A percentile compares a stretch with the other conserved stretches of the same genome.
phyloP scores from a whole-genome alignment of 37 sponge, comb jelly and placozoan genomes.

The Axinella damicornis region DNA sequence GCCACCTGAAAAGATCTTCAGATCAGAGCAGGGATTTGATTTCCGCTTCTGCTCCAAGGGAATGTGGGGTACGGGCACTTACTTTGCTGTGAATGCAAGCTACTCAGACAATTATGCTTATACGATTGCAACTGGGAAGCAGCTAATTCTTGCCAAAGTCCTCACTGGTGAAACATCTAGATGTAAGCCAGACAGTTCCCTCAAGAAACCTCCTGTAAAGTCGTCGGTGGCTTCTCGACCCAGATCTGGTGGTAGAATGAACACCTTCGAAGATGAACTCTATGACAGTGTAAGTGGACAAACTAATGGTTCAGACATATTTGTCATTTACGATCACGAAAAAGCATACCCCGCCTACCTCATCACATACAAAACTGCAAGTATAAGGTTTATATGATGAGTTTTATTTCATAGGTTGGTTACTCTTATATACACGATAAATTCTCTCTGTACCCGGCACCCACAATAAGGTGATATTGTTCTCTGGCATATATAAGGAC shows the following conservation, averaged over 20 bases:
- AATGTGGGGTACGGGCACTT: constrained; percentile 75
- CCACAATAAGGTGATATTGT: too few relatives aligned
- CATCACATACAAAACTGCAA: constrained; percentile 60
- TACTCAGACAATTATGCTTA: constrained; percentile 67
- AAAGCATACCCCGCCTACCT: constrained; percentile 84
- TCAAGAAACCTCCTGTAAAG: constrained; percentile 37
- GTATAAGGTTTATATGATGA: not conserved
- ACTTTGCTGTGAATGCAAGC: constrained; percentile 84
- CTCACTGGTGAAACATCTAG: constrained; percentile 45
- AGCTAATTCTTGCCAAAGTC: constrained; percentile 62
- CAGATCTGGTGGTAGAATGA: not conserved
- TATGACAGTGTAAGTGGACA: constrained; percentile 75
- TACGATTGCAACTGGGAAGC: not conserved
- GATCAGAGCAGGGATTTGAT: constrained; percentile 77
- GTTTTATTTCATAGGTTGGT: too few relatives aligned
- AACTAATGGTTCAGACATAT: constrained; percentile 53
- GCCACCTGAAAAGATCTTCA: constrained; percentile 46
- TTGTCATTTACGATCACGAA: constrained; percentile 79
- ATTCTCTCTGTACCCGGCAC: too few relatives aligned
- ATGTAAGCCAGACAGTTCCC: not conserved
- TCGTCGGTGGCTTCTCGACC: not conserved
- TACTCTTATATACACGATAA: too few relatives aligned
- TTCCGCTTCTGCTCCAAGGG: constrained; percentile 54
- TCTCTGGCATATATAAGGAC: too few relatives aligned
- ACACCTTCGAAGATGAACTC: constrained; percentile 17